Percentiles rank a stretch among this genome's conserved stretches.
These are phyloP conservation scores for Cantharis flavilabris DNA, from an alignment of 2,888 invertebrate species.

Conservation along the genomic window DNA sequence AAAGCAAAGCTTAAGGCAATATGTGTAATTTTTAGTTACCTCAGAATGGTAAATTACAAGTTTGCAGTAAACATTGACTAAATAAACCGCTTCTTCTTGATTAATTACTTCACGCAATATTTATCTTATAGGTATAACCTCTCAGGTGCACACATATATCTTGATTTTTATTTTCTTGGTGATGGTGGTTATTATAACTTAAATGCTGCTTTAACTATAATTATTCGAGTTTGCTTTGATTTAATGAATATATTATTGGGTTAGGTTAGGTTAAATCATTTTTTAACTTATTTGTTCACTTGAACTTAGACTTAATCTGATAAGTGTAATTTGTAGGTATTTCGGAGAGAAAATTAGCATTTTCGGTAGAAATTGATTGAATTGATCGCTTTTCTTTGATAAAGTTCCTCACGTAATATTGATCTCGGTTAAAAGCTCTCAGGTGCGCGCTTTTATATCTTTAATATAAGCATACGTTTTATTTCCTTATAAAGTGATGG, in stretches of 20 bases:
- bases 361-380: neutral
- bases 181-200: neutral
- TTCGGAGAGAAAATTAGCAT: neutral
- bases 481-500: neutral
- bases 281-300: too few species aligned
- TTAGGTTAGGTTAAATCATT: too few species aligned
- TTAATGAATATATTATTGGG: too few species aligned
- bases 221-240: neutral
- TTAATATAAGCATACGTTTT: neutral
- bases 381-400: neutral
- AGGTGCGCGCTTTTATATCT: neutral
- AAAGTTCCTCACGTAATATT: neutral
- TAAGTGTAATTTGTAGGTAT: too few species aligned
- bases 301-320: too few species aligned
- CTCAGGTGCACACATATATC: neutral
- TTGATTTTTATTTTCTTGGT: neutral
- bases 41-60: neutral
- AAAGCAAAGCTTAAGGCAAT: neutral
- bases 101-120: neutral
- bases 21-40: neutral
- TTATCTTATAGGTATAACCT: neutral
- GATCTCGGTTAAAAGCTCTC: neutral
- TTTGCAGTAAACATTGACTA: neutral
- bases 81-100: neutral
- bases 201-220: neutral